These are phyloP conservation scores for Tokudaia muenninki DNA, from an alignment of 2,797 vertebrate species.

Conservation along the genomic window DNA sequence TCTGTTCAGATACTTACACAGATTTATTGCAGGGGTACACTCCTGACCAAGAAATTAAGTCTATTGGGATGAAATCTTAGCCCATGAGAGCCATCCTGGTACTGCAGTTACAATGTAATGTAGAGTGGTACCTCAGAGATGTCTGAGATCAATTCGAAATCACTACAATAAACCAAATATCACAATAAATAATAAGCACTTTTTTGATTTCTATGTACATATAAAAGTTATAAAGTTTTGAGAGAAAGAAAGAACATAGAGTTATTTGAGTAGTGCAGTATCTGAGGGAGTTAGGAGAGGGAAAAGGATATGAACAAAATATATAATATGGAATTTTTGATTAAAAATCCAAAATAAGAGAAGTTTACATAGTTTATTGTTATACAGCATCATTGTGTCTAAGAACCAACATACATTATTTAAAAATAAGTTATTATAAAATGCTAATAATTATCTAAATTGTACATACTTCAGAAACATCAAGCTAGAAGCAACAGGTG, in stretches of 20 bases:
- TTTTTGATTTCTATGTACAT: not conserved
- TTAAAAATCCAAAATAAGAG: not conserved
- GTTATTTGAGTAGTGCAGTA: not conserved
- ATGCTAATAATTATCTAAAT: not conserved
- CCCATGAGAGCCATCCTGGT: not conserved
- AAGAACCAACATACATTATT: not conserved
- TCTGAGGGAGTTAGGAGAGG: not conserved
- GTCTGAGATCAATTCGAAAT: not conserved
- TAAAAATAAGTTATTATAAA: not conserved
- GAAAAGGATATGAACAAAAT: not conserved
- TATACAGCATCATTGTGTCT: not conserved
- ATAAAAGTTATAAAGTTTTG: not conserved
- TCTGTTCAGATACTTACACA: not conserved
- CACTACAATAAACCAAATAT: not conserved
- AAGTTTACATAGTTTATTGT: not conserved
- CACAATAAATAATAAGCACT: not conserved
- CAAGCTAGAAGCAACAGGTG: not conserved
- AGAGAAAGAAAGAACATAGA: not conserved
- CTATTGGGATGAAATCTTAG: not conserved
- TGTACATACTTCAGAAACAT: not conserved
- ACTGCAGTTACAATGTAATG: not conserved
- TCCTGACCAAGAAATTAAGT: not conserved
- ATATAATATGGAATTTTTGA: not conserved
- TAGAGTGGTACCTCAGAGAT: not conserved
- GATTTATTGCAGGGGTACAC: not conserved